Conservation (phyloP, 1,140 invertebrate species). For the Lordiphosa collinella region DNA sequence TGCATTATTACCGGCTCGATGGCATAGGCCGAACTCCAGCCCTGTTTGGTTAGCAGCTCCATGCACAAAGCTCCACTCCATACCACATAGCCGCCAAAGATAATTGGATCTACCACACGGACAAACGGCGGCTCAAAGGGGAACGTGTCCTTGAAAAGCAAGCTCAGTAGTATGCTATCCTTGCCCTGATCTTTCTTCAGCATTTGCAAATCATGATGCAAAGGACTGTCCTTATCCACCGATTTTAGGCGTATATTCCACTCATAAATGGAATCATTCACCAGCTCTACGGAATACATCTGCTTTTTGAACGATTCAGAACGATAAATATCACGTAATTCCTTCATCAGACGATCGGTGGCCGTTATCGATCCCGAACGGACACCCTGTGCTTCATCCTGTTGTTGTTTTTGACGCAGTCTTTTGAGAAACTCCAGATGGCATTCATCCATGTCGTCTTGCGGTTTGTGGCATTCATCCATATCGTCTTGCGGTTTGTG, state of each 20-base stretch:
- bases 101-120: slow-evolving; percentile 97
- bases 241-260: slow-evolving; percentile 98
- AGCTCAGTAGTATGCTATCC: slow-evolving; percentile 97
- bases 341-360: slow-evolving; percentile 99
- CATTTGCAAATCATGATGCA: slow-evolving; percentile 95
- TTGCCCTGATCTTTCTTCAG: slow-evolving; percentile 98
- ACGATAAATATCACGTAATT: slow-evolving; percentile 95
- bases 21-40: slow-evolving; percentile 99
- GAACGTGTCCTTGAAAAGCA: slow-evolving; percentile 98
- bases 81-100: slow-evolving; percentile 92
- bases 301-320: slow-evolving; percentile 98
- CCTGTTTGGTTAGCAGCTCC: slow-evolving; percentile 99
- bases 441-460: no score
- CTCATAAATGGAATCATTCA: slow-evolving; percentile 99
- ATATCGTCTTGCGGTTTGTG: no score
- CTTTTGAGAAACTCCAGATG: no score
- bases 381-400: slow-evolving; percentile 93
- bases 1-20: slow-evolving; percentile 99
- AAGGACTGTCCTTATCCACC: slow-evolving; percentile 97
- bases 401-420: slow-evolving; percentile 95
- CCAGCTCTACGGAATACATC: slow-evolving; percentile 92
- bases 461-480: no score
- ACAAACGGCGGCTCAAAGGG: slow-evolving; percentile 99
- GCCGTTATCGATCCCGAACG: slow-evolving; percentile 98
- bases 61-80: slow-evolving; percentile 98